Evolutionary conservation across 2,797 vertebrate genomes (phyloP).

Genomic region (Myoxocephalus aenaeus): DNA sequence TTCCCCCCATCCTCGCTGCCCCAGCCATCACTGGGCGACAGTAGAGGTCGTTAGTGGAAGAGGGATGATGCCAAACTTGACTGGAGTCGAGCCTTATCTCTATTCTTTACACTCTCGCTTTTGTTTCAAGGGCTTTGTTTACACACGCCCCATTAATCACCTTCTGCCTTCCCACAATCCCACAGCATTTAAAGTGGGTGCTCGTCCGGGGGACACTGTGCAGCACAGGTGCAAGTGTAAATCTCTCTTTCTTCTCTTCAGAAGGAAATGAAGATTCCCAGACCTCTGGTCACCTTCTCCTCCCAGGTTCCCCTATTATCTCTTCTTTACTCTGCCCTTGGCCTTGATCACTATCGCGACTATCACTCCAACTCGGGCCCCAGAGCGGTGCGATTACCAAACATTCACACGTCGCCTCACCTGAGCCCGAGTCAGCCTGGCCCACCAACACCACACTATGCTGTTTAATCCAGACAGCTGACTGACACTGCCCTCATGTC

Average conservation of each 20-base stretch:
- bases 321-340: constrained; percentile 66
- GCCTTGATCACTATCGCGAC: constrained; percentile 69
- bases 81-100: constrained; percentile 86
- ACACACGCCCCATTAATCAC: constrained; percentile 87
- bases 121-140: constrained; percentile 90
- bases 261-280: constrained; percentile 68
- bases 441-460: constrained; percentile 17
- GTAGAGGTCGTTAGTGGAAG: constrained; percentile 88
- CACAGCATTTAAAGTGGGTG: constrained; percentile 80
- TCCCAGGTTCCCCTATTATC: constrained; percentile 66
- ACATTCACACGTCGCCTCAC: constrained; percentile 46
- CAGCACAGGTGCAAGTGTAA: constrained; percentile 78
- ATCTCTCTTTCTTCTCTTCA: constrained; percentile 72
- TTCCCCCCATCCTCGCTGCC: constrained; percentile 65
- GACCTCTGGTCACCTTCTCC: constrained; percentile 68
- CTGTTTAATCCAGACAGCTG: constrained; percentile 52
- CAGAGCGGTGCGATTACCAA: constrained; percentile 60
- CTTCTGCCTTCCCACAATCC: constrained; percentile 80
- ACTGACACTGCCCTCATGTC: constrained; percentile 62
- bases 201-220: constrained; percentile 74
- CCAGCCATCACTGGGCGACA: constrained; percentile 81
- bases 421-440: constrained; percentile 40
- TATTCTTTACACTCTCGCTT: constrained; percentile 86
- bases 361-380: constrained; percentile 52
- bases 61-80: constrained; percentile 88